phyloP scores from a whole-genome alignment of 37 sponge, comb jelly and placozoan species.

The Corticium candelabrum region DNA sequence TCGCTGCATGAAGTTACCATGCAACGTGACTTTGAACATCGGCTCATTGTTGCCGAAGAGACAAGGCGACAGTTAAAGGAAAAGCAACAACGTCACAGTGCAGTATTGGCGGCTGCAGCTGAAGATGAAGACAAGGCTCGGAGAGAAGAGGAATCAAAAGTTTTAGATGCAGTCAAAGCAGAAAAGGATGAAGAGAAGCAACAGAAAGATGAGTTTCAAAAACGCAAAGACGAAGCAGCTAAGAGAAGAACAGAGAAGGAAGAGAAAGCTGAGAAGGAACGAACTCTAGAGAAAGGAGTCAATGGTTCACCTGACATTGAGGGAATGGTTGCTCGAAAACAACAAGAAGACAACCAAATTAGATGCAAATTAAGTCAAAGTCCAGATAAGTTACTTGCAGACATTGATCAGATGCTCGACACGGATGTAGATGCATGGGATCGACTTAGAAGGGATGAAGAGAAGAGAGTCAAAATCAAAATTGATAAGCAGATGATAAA shows the following conservation, averaged over 20 bases:
- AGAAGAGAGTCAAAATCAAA: no score
- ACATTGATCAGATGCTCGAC: no score
- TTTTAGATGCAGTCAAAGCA: background rate
- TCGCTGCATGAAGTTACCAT: background rate
- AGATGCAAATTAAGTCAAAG: no score
- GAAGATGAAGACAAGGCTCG: background rate
- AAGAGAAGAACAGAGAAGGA: background rate
- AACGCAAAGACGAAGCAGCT: background rate
- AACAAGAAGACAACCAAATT: background rate
- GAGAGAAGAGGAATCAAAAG: background rate
- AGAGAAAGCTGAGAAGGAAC: background rate
- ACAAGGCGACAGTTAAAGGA: background rate
- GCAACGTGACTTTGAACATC: background rate
- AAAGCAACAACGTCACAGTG: background rate
- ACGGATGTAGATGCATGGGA: no score
- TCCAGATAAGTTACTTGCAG: no score
- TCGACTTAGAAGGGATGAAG: no score
- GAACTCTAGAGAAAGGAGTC: background rate
- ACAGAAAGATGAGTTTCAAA: background rate
- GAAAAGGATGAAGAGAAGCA: background rate
- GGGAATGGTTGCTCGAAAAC: background rate
- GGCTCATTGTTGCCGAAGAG: background rate
- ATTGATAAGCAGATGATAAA: no score
- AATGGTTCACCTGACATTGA: background rate
- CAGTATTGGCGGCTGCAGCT: background rate